Conservation (phyloP, 2,113 vertebrate genomes). For the Tonatia bakeri region DNA sequence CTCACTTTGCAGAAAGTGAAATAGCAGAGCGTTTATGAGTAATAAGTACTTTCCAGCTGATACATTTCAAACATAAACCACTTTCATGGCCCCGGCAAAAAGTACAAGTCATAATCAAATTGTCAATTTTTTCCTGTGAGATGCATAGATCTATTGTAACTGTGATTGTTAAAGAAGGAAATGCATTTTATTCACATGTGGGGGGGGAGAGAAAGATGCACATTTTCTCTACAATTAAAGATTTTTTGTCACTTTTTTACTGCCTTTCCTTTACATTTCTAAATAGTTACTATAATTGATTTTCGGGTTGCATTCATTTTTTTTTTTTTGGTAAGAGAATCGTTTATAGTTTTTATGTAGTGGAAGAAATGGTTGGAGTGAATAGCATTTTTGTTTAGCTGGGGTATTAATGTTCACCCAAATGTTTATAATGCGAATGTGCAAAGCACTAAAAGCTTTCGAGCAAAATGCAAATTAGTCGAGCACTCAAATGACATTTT, state of each 20-base stretch:
- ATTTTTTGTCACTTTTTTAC: slow-evolving; percentile 89
- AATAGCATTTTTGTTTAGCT: slow-evolving; percentile 97
- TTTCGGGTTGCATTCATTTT: slow-evolving; percentile 84
- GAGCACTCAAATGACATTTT: slow-evolving; percentile 89
- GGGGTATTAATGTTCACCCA: slow-evolving; percentile 98
- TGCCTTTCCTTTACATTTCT: slow-evolving; percentile 88
- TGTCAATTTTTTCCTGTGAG: slow-evolving; percentile 91
- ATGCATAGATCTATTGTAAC: slow-evolving; percentile 90
- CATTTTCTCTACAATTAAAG: slow-evolving; percentile 91
- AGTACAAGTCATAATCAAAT: slow-evolving; percentile 97
- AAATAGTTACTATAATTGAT: slow-evolving; percentile 88
- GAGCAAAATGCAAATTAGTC: slow-evolving; percentile 89
- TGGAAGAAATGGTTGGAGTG: slow-evolving; percentile 95
- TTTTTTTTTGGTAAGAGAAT: slow-evolving; percentile 86
- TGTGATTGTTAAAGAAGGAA: slow-evolving; percentile 89
- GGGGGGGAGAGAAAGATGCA: slow-evolving; percentile 84
- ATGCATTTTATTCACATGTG: slow-evolving; percentile 93
- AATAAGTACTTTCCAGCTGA: slow-evolving; percentile 97
- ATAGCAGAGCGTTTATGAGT: slow-evolving; percentile 95
- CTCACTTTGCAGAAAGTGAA: slow-evolving; percentile 98
- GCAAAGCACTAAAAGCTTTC: slow-evolving; percentile 91
- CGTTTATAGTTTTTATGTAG: slow-evolving; percentile 96
- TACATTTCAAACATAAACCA: slow-evolving; percentile 97
- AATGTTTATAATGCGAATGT: slow-evolving; percentile 99
- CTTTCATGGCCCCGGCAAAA: slow-evolving; percentile 91